A percentile compares a stretch with the other conserved stretches of the same genome.
Conservation (phyloP, 2,888 invertebrate species). For the Nemapogon koenigi region DNA sequence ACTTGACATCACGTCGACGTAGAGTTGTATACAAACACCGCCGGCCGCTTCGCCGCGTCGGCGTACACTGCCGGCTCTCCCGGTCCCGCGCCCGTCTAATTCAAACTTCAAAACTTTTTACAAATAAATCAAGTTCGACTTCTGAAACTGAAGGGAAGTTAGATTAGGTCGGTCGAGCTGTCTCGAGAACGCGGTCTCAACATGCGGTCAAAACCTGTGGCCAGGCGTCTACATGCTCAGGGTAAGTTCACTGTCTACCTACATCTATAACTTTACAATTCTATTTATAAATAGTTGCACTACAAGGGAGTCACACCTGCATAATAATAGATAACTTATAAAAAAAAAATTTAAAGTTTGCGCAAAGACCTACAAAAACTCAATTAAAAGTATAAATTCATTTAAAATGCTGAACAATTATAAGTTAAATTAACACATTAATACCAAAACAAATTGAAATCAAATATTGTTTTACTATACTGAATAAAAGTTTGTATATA, state of each 20-base stretch:
- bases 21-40: constrained; percentile 35
- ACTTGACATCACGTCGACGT: neutral
- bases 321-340: too few relatives aligned
- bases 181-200: constrained; percentile 21
- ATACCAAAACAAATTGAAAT: too few relatives aligned
- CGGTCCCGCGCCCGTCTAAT: constrained; percentile 21
- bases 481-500: too few relatives aligned
- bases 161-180: constrained; percentile 2
- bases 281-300: too few relatives aligned
- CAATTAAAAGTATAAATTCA: too few relatives aligned
- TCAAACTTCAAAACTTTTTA: neutral
- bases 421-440: too few relatives aligned
- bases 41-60: constrained; percentile 23
- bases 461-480: too few relatives aligned
- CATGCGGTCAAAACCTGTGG: constrained; percentile 78
- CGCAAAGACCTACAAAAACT: too few relatives aligned
- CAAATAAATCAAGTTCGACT: constrained; percentile 1
- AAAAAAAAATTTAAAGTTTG: too few relatives aligned
- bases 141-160: neutral
- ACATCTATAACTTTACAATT: too few relatives aligned
- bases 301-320: too few relatives aligned
- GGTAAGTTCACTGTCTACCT: constrained; percentile 64
- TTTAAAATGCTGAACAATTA: too few relatives aligned
- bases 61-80: constrained; percentile 39
- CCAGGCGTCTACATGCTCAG: constrained; percentile 73